These are phyloP conservation scores for Coilia nasus DNA, from an alignment of 2,797 vertebrate genomes.

Conservation along the genomic window DNA sequence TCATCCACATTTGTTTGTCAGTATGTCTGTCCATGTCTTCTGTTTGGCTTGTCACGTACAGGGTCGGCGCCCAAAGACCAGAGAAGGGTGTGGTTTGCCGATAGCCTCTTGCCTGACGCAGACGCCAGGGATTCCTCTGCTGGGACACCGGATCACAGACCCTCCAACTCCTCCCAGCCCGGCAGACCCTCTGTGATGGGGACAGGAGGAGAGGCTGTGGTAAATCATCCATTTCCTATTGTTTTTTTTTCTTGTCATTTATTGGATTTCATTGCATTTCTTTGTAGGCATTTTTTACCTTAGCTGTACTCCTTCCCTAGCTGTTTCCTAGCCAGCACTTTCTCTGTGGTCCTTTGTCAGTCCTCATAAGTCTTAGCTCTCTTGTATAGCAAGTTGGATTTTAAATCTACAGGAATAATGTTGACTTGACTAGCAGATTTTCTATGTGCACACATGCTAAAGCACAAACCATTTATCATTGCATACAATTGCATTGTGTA, in stretches of 20 bases:
- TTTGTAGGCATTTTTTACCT: too few relatives aligned
- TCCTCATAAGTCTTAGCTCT: too few relatives aligned
- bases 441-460: not conserved
- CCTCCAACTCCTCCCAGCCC: conserved; percentile 54
- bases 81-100: conserved; percentile 97
- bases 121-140: conserved; percentile 92
- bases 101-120: conserved; percentile 86
- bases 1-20: not conserved
- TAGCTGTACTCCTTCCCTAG: too few relatives aligned
- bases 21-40: not conserved
- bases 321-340: too few relatives aligned
- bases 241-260: conserved; percentile 29
- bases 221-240: not conserved
- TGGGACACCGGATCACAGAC: conserved; percentile 81
- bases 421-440: too few relatives aligned
- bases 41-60: conserved; percentile 41
- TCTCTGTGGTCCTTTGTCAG: too few relatives aligned
- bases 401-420: too few relatives aligned
- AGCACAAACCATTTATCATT: not conserved
- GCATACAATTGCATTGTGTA: not conserved
- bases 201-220: not conserved
- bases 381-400: too few relatives aligned
- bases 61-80: conserved; percentile 86
- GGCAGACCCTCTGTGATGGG: conserved; percentile 23
- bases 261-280: too few relatives aligned